Base-by-base conservation (phyloP, 1,140 invertebrate genomes). In the Musca domestica region DNA sequence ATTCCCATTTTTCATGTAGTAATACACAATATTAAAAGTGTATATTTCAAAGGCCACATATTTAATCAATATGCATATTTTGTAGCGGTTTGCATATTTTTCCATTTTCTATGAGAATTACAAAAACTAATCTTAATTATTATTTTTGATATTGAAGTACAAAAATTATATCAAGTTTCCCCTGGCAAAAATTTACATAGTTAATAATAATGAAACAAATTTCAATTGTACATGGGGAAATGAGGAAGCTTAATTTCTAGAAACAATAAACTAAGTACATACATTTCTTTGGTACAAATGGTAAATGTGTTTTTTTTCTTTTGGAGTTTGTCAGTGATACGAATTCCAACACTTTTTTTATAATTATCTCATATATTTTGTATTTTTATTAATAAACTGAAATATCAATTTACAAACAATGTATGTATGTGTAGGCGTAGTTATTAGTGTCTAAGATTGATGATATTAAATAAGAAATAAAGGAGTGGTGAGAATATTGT, bases 371-470 rank as follows among this genome's bases (percentile, higher is more conserved):
- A 47, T 48, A 64, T 48, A 48, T 64, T 64, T 41, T 48, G 41
- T 48, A 64, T 70, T 79, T 79, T 80, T 79, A 79, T 80, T 79
- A 79, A 79, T 80, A 79, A 79, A 77, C 76, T 74, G 77, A 80
- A 79, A 79, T 77, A 76, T 75, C 76, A 78, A 77, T 77, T 70
- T 79, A 80, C 77, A 79, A 78, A 79, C 76, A 74, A 64, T 49
- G 30, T 68, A 48, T 64, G 67, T 61, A 64, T 64, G 48, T 64
- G 48, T 30, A 68, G 17, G 20, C 65, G 51, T 51, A 67, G 27
- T 17, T 22, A 22, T 41, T 41, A 41, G 34, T 41, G 34, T 61
- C 30, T 27, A 56, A 56, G 25, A 27, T 27, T 56, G 2, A 56
- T 23, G 52, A 27, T 14, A 61, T 34, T 9, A 58, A 27, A 58